These are phyloP conservation scores for Rosalia funebris DNA, from an alignment of 2,888 invertebrate species.

Conservation along the genomic window DNA sequence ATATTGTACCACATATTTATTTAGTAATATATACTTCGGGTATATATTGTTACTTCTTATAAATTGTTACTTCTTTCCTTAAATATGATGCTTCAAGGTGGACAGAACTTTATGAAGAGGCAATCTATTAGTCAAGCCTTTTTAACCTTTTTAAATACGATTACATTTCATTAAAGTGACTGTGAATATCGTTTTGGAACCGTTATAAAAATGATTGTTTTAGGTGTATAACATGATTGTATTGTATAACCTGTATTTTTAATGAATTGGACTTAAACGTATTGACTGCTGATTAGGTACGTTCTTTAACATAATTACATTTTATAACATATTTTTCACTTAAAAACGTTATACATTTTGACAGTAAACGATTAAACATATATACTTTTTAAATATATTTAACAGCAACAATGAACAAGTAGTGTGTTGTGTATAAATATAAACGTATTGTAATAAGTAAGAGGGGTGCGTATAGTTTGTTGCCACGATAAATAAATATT, in stretches of 20 bases:
- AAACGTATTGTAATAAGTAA: conserved; percentile 3
- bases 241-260: conserved; percentile 36
- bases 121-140: too few relatives aligned
- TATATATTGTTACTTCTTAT: too few relatives aligned
- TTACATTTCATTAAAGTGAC: too few relatives aligned
- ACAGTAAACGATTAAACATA: conserved; percentile 29
- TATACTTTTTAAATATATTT: conserved; percentile 25
- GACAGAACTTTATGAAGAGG: too few relatives aligned
- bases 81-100: too few relatives aligned
- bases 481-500: not conserved
- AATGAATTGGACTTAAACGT: conserved; percentile 29
- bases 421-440: conserved; percentile 30
- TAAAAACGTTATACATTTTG: conserved; percentile 19
- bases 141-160: too few relatives aligned
- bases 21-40: too few relatives aligned
- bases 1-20: too few relatives aligned
- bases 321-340: conserved; percentile 11
- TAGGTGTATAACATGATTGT: conserved; percentile 42
- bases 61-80: too few relatives aligned
- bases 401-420: conserved; percentile 42
- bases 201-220: conserved; percentile 39
- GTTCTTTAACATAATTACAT: conserved; percentile 15
- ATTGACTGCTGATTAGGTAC: conserved; percentile 33
- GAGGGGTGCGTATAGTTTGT: conserved; percentile 1
- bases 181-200: conserved; percentile 27